These are phyloP conservation scores for Galbula dea DNA, from an alignment of 2,113 vertebrate genomes.

Conservation along the genomic window DNA sequence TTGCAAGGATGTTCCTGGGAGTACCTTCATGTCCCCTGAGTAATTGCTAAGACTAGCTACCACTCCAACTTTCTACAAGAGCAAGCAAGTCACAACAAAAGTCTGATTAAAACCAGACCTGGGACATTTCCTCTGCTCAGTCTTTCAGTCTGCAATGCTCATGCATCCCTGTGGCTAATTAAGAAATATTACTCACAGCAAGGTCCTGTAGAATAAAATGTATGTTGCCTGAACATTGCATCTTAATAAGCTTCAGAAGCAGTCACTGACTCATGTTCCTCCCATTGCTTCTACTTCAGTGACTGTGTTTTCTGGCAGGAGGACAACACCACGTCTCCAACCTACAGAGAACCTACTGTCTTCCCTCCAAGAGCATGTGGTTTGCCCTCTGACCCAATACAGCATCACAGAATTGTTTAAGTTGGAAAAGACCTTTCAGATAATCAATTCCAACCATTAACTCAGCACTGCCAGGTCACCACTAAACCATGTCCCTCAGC, in stretches of 20 bases:
- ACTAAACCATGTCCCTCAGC: not conserved
- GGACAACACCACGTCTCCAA: not conserved
- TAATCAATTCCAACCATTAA: not conserved
- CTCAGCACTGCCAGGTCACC: not conserved
- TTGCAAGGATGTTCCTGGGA: not conserved
- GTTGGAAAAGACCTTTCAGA: not conserved
- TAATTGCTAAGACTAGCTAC: not conserved
- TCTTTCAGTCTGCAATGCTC: constrained; percentile 9
- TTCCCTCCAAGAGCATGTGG: not conserved
- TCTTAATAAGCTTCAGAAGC: constrained; percentile 29
- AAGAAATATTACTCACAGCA: constrained; percentile 42
- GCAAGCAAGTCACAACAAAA: not conserved
- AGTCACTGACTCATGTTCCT: not conserved
- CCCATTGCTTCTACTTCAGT: not conserved
- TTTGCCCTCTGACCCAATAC: not conserved
- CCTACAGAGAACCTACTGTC: not conserved
- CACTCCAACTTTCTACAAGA: constrained; percentile 14
- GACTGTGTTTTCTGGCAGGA: not conserved
- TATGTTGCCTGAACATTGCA: not conserved
- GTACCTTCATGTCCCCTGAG: not conserved
- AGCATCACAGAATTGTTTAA: not conserved
- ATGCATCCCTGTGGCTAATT: constrained; percentile 42
- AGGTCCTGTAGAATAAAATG: constrained; percentile 16
- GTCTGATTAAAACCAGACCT: constrained; percentile 34
- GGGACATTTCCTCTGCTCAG: constrained; percentile 9